Percentiles rank a stretch among this genome's conserved stretches.
Conservation (phyloP, 2,797 vertebrate genomes). For the Pygocentrus nattereri region DNA sequence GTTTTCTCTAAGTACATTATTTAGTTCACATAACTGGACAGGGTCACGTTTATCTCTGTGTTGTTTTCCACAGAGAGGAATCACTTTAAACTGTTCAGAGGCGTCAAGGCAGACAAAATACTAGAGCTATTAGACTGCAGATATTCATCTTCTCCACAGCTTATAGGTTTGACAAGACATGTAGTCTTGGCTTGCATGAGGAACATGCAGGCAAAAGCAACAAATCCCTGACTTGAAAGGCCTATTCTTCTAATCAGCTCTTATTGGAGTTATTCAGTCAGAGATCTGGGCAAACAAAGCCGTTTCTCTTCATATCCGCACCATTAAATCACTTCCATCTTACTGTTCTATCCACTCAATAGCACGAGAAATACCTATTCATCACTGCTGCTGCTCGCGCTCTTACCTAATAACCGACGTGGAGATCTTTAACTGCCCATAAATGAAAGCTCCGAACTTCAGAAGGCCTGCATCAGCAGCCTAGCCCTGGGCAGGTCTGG, state of each 20-base stretch:
- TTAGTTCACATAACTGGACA: conserved; percentile 31
- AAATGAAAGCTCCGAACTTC: conserved; percentile 75
- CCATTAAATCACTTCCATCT: conserved; percentile 72
- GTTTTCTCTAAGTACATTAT: neutral
- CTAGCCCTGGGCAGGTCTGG: conserved; percentile 69
- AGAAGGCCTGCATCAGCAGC: conserved; percentile 80
- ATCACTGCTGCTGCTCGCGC: conserved; percentile 67
- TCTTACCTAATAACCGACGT: conserved; percentile 71
- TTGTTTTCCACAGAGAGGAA: conserved; percentile 28
- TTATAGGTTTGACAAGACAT: conserved; percentile 18
- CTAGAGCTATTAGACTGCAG: conserved; percentile 26
- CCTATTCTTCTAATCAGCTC: conserved; percentile 62
- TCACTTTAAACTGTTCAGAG: conserved; percentile 39
- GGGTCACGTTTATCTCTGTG: conserved; percentile 36
- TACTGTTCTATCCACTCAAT: conserved; percentile 65
- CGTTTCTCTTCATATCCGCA: conserved; percentile 68
- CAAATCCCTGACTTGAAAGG: conserved; percentile 42
- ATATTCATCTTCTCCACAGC: conserved; percentile 44
- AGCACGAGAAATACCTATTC: conserved; percentile 75
- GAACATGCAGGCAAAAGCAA: conserved; percentile 18
- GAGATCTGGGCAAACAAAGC: conserved; percentile 69
- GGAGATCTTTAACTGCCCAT: conserved; percentile 79
- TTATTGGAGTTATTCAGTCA: conserved; percentile 64
- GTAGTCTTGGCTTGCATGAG: neutral
- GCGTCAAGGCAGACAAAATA: conserved; percentile 35